Percentiles rank a stretch among this genome's conserved stretches.
phyloP scores from a whole-genome alignment of 2,888 invertebrate species.

The Chaitophorus viminalis region DNA sequence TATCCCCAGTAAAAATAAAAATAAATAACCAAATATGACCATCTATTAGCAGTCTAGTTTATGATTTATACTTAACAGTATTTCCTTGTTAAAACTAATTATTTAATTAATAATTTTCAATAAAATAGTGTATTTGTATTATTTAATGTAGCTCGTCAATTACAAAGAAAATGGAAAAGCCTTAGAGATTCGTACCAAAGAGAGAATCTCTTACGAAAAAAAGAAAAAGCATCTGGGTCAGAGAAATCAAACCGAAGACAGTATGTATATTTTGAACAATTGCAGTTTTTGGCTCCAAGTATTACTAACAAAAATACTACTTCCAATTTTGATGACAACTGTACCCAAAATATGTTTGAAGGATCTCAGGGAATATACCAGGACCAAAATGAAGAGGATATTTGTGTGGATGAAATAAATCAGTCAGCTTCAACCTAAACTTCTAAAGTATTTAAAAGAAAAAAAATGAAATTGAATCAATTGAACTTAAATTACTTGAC shows the following conservation, averaged over 20 bases:
- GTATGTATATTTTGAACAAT: constrained; percentile 1
- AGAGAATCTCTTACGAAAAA: constrained; percentile 2
- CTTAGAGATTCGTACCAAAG: constrained; percentile 3
- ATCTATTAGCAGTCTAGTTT: too few species aligned
- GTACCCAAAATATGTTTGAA: too few species aligned
- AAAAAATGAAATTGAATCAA: constrained; percentile 12
- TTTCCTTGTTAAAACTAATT: too few species aligned
- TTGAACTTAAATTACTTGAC: constrained; percentile 6
- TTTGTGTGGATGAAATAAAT: too few species aligned
- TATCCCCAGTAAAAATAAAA: too few species aligned
- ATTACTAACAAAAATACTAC: constrained; percentile 7
- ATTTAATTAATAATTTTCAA: too few species aligned
- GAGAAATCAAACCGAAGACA: constrained; percentile 12
- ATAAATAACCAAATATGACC: too few species aligned
- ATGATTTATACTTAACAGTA: too few species aligned
- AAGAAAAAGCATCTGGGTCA: constrained; percentile 12
- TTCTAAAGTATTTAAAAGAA: neutral
- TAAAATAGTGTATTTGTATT: too few species aligned
- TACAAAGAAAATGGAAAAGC: constrained; percentile 15
- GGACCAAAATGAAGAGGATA: too few species aligned
- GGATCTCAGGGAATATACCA: too few species aligned
- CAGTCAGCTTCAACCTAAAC: too few species aligned
- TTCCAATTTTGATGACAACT: neutral
- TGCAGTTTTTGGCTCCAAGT: constrained; percentile 6
- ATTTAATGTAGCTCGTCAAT: neutral